phyloP scores from a whole-genome alignment of 2,888 invertebrate genomes.

The Conomelus anceps region DNA sequence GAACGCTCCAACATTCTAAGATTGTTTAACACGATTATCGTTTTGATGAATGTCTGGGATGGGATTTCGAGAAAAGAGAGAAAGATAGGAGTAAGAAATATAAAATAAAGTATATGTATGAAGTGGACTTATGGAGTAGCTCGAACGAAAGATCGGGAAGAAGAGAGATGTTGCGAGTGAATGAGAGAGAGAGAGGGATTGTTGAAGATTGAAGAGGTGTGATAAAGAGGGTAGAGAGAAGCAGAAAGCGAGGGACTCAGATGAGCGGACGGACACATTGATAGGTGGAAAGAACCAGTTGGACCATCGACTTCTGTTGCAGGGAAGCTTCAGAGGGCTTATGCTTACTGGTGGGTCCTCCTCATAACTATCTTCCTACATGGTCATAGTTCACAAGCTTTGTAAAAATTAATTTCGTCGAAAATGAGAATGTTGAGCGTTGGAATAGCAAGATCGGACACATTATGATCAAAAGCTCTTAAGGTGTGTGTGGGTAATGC shows the following conservation, averaged over 20 bases:
- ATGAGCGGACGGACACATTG: not conserved
- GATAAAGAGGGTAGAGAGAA: conserved; percentile 23
- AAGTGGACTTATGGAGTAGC: not conserved
- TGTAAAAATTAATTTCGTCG: not conserved
- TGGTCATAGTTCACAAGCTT: not conserved
- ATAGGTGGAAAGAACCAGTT: not conserved
- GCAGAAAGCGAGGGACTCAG: conserved; percentile 17
- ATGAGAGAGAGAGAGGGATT: not conserved
- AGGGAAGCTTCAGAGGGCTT: not conserved
- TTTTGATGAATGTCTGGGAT: not conserved
- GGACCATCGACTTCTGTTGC: not conserved
- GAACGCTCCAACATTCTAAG: not conserved
- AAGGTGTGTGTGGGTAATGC: not conserved
- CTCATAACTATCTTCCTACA: not conserved
- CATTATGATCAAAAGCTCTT: not conserved
- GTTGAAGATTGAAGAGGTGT: not conserved
- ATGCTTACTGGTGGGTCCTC: not conserved
- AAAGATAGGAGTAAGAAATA: not conserved
- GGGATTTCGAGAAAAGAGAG: not conserved
- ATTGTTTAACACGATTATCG: not conserved
- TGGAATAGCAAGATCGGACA: not conserved
- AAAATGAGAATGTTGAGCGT: not conserved
- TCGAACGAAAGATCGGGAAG: not conserved
- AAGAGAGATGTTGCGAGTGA: too few species aligned
- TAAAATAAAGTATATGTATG: not conserved